phyloP scores from a whole-genome alignment of 2,113 vertebrate genomes.

The Alethe castanea region DNA sequence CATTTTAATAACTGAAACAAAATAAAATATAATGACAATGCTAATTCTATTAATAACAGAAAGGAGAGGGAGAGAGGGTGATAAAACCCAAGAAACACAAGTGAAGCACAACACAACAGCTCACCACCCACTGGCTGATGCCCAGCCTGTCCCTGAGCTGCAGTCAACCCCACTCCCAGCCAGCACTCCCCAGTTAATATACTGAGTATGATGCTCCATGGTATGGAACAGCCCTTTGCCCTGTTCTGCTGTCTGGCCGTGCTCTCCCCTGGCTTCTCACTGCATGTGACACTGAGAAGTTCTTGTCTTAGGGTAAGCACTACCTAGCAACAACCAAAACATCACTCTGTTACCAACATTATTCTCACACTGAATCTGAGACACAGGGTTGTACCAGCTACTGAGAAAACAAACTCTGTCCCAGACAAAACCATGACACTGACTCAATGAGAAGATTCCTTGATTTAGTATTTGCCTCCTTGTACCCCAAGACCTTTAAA shows the following conservation, averaged over 20 bases:
- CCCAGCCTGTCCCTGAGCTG: not conserved
- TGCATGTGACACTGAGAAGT: not conserved
- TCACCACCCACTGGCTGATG: not conserved
- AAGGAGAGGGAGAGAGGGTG: not conserved
- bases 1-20: not conserved
- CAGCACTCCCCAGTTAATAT: not conserved
- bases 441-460: not conserved
- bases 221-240: not conserved
- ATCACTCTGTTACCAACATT: not conserved
- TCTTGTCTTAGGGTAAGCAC: not conserved
- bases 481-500: not conserved
- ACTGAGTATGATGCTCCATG: not conserved
- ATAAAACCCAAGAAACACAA: not conserved
- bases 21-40: not conserved
- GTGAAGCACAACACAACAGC: not conserved
- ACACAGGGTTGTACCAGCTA: not conserved
- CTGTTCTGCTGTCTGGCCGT: fast-evolving
- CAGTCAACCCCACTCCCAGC: not conserved
- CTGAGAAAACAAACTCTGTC: not conserved
- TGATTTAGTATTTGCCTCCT: not conserved
- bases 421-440: not conserved
- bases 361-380: not conserved
- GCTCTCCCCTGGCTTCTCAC: not conserved
- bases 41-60: not conserved
- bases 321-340: not conserved